These are phyloP conservation scores for Clytia hemisphaerica DNA, from an alignment of 30 jellyfish, hydroid and myxozoan genomes.

Conservation along the genomic window DNA sequence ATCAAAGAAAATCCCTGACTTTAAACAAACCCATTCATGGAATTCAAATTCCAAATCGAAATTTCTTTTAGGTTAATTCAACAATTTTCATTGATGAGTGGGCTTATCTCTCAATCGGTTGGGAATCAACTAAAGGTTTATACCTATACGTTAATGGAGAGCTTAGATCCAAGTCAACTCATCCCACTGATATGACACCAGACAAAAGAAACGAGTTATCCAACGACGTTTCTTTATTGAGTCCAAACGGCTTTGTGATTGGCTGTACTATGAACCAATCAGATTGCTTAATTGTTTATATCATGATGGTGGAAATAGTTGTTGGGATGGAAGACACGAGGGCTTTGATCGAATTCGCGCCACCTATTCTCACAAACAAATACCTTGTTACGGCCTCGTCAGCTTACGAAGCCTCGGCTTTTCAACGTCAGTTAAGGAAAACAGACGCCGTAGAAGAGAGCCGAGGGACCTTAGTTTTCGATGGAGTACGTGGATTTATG, in stretches of 20 bases:
- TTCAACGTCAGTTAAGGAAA: constrained; percentile 11
- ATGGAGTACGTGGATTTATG: constrained; percentile 32
- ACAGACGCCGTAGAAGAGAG: constrained; percentile 36
- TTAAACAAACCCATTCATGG: no score
- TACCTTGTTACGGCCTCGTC: constrained; percentile 24
- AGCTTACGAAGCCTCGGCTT: not conserved
- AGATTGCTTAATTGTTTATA: constrained; percentile 9
- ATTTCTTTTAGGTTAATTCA: constrained; percentile 8
- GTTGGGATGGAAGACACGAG: not conserved
- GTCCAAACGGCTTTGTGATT: not conserved
- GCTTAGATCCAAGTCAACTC: constrained; percentile 17
- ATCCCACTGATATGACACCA: constrained; percentile 13
- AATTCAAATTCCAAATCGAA: no score
- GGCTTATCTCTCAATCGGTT: constrained; percentile 20
- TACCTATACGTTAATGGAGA: constrained; percentile 28
- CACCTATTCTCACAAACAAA: constrained; percentile 24
- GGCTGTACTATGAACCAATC: constrained; percentile 22
- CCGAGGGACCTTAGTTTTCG: constrained; percentile 40
- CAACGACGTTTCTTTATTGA: not conserved
- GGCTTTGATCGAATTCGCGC: constrained; percentile 23
- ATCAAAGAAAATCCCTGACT: no score
- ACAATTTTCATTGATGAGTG: constrained; percentile 30
- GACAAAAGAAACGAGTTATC: not conserved
- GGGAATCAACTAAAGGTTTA: constrained; percentile 30
- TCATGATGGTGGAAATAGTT: constrained; percentile 26